Conservation (phyloP, 1,140 invertebrate genomes). For the Marisa cornuarietis region DNA sequence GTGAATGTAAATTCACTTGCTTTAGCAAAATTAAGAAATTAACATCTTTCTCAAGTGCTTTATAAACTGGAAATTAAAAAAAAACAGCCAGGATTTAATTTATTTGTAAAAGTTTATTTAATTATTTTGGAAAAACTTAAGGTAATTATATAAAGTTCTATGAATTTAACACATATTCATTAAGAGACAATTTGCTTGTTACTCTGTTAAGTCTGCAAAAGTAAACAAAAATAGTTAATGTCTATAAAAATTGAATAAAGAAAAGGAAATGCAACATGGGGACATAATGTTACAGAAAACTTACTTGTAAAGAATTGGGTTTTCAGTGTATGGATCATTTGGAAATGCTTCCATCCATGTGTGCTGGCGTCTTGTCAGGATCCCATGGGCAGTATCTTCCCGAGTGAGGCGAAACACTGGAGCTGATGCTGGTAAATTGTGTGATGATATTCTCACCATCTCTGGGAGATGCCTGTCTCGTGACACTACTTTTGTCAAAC, state of each 20-base stretch:
- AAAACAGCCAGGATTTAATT: no score
- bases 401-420: slow-evolving; percentile 42
- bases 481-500: slow-evolving; percentile 38
- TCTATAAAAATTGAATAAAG: background rate
- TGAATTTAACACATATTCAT: no score
- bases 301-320: slow-evolving; percentile 62
- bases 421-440: slow-evolving; percentile 21
- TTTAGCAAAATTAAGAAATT: no score
- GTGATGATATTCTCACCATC: slow-evolving; percentile 10
- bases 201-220: background rate
- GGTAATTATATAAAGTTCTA: no score
- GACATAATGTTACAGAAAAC: slow-evolving; percentile 12
- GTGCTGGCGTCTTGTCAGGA: slow-evolving; percentile 53
- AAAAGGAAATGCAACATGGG: background rate
- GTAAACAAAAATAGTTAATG: background rate
- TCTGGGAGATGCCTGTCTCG: slow-evolving; percentile 16
- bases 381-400: slow-evolving; percentile 50
- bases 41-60: no score
- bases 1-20: no score
- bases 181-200: no score
- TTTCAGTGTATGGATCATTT: slow-evolving; percentile 61
- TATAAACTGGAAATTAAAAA: no score
- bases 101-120: no score
- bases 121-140: no score
- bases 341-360: slow-evolving; percentile 61